These are phyloP conservation scores for Zaprionus bogoriensis DNA, from an alignment of 2,888 invertebrate genomes.

Conservation along the genomic window DNA sequence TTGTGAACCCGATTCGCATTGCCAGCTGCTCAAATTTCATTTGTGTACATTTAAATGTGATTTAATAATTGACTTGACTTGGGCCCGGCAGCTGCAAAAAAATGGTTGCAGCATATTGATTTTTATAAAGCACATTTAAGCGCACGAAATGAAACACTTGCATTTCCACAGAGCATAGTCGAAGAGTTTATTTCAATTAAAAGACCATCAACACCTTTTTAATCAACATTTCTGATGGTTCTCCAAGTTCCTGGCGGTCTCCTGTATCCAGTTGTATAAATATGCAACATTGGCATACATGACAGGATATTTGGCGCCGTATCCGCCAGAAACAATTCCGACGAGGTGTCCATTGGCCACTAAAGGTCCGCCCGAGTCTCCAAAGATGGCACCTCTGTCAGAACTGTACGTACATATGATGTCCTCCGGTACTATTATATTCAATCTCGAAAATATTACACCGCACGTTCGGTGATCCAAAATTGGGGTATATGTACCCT, in stretches of 20 bases:
- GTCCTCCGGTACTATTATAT: too few relatives aligned
- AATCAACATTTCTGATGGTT: too few relatives aligned
- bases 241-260: background rate
- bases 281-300: background rate
- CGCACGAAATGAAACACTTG: too few relatives aligned
- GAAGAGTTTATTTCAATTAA: too few relatives aligned
- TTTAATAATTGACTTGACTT: background rate
- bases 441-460: background rate
- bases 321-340: background rate
- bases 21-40: constrained; percentile 10
- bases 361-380: background rate
- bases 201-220: too few relatives aligned
- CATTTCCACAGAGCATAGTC: too few relatives aligned
- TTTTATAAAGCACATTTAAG: background rate
- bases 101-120: too few relatives aligned
- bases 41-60: background rate
- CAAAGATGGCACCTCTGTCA: background rate
- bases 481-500: background rate
- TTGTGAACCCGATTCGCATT: background rate
- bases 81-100: too few relatives aligned
- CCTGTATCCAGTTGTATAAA: background rate
- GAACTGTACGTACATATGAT: background rate
- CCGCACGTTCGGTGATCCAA: background rate
- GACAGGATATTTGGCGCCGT: background rate
- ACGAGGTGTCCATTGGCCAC: background rate